phyloP scores from a whole-genome alignment of 2,888 invertebrate species.

The Hypomecis atomaria region DNA sequence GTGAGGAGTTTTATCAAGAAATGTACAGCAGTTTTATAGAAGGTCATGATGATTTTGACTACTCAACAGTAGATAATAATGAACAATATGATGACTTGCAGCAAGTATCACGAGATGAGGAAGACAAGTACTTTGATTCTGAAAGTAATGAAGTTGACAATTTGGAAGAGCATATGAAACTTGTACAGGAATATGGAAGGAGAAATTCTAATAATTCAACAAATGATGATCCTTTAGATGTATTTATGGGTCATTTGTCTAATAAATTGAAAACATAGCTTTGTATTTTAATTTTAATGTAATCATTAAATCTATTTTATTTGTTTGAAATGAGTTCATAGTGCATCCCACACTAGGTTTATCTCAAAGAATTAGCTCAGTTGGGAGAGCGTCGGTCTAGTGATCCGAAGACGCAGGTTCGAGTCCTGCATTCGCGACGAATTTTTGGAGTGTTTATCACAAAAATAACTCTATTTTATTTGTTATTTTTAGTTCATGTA shows the following conservation, averaged over 20 bases:
- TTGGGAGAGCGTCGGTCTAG: too few relatives aligned
- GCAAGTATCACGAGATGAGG: slow-evolving; percentile 89
- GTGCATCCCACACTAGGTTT: too few relatives aligned
- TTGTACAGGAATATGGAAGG: slow-evolving; percentile 67
- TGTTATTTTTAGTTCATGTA: too few relatives aligned
- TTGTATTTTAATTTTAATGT: slow-evolving; percentile 1
- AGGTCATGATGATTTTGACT: slow-evolving; percentile 95
- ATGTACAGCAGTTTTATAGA: slow-evolving; percentile 94
- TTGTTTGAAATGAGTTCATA: too few relatives aligned
- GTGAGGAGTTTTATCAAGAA: slow-evolving; percentile 92
- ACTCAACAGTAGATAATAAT: slow-evolving; percentile 91
- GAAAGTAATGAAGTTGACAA: slow-evolving; percentile 87
- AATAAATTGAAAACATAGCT: slow-evolving; percentile 56
- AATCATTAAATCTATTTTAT: too few relatives aligned
- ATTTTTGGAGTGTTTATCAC: too few relatives aligned
- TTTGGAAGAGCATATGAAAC: slow-evolving; percentile 71
- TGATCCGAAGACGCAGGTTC: too few relatives aligned
- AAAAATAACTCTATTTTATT: too few relatives aligned
- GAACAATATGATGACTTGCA: slow-evolving; percentile 91
- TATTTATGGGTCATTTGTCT: slow-evolving; percentile 87
- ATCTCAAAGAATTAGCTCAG: too few relatives aligned
- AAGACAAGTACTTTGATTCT: slow-evolving; percentile 96
- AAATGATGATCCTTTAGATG: slow-evolving; percentile 88
- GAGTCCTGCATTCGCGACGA: too few relatives aligned
- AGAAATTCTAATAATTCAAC: slow-evolving; percentile 49